phyloP scores from a whole-genome alignment of 2,113 vertebrate genomes.

The Vicugna pacos region DNA sequence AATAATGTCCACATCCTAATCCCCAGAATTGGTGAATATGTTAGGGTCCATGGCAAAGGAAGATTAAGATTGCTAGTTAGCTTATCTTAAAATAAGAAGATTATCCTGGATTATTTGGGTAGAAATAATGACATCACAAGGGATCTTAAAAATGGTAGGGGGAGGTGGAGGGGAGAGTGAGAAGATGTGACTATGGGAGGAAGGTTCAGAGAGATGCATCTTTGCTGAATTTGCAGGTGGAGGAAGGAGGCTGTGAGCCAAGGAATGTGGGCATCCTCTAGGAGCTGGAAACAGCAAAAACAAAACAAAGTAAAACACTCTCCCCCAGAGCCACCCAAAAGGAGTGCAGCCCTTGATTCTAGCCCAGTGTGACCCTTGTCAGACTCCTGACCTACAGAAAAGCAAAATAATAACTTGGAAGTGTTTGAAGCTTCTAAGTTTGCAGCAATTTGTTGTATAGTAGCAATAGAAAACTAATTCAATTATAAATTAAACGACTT shows the following conservation, averaged over 20 bases:
- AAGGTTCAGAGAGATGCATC: background rate
- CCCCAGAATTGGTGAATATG: background rate
- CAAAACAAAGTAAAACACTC: background rate
- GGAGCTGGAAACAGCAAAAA: background rate
- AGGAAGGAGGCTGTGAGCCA: background rate
- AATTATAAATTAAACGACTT: background rate
- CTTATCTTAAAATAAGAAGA: background rate
- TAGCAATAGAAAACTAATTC: background rate
- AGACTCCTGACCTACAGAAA: background rate
- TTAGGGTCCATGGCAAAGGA: background rate
- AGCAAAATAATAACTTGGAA: background rate
- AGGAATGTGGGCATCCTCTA: background rate
- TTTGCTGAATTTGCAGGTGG: background rate
- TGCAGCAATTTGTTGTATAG: background rate
- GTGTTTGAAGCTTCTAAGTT: background rate
- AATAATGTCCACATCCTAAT: background rate
- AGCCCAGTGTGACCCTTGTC: background rate
- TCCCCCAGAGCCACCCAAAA: background rate
- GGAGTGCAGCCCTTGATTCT: background rate
- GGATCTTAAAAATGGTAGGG: background rate
- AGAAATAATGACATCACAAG: background rate
- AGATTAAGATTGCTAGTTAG: background rate
- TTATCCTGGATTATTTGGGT: background rate
- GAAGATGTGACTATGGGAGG: background rate
- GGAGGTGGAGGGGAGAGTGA: background rate